Evolutionary conservation across 2,888 invertebrate genomes (phyloP).

Genomic region (Melikaiella ostensackeni): DNA sequence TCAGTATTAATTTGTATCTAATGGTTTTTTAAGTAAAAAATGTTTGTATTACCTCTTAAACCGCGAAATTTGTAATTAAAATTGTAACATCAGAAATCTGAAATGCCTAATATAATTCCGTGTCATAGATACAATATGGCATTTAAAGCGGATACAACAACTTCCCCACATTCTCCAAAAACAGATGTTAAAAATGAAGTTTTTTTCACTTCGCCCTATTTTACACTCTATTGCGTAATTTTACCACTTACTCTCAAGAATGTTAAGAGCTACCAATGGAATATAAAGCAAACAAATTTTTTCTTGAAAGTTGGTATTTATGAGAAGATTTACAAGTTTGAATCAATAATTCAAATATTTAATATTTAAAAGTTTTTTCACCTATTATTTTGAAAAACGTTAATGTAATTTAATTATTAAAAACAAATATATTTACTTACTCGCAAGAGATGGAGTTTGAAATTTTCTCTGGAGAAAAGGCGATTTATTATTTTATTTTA

Average conservation of each 20-base stretch:
- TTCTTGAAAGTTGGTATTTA: background rate
- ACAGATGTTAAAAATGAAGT: no score
- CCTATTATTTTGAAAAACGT: background rate
- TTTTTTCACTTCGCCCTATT: background rate
- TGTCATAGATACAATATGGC: no score
- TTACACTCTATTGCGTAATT: background rate
- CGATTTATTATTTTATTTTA: background rate
- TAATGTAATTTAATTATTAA: background rate
- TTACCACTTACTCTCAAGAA: background rate
- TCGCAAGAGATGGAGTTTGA: background rate
- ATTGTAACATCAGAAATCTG: no score
- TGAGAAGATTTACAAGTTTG: background rate
- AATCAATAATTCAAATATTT: background rate
- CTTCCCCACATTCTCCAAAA: no score
- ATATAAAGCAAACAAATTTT: no score
- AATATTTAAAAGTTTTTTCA: background rate
- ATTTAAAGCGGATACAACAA: no score
- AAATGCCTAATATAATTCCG: no score
- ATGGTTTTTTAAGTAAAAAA: no score
- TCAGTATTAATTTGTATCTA: no score
- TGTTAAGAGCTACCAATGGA: no score
- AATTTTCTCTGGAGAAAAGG: background rate
- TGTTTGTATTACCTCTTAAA: no score
- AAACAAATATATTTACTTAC: constrained; percentile 11
- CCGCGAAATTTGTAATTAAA: no score